Percentiles rank a stretch among this genome's conserved stretches.
phyloP scores from a whole-genome alignment of 2,888 invertebrate species.

The Callinectes sapidus region DNA sequence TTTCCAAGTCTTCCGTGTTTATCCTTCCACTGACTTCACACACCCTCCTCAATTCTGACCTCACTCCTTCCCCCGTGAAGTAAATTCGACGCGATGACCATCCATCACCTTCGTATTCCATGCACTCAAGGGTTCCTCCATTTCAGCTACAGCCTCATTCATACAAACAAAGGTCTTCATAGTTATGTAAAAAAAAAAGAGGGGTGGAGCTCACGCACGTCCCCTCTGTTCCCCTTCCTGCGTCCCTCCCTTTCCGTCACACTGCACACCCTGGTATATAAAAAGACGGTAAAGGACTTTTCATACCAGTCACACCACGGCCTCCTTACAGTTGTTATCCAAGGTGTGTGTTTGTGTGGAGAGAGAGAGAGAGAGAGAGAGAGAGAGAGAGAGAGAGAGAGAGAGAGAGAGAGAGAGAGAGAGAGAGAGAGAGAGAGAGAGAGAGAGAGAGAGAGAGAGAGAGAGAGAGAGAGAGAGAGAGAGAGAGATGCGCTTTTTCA shows the following conservation, averaged over 20 bases:
- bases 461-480: background rate
- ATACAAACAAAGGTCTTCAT: background rate
- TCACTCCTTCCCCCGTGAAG: background rate
- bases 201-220: background rate
- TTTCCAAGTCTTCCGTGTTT: background rate
- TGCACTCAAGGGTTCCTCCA: background rate
- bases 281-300: background rate
- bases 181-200: background rate
- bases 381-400: background rate
- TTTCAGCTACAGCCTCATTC: background rate
- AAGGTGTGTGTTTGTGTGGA: background rate
- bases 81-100: background rate
- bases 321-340: background rate
- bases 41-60: background rate
- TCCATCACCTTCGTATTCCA: background rate
- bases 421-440: background rate
- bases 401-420: conserved; percentile 2
- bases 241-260: background rate
- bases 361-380: background rate
- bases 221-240: background rate
- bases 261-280: background rate
- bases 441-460: no score
- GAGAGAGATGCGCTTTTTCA: background rate
- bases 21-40: background rate
- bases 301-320: background rate